Percentiles rank a stretch among this genome's conserved stretches.
These are phyloP conservation scores for Leptinotarsa haldemani DNA, from an alignment of 2,888 invertebrate species.

Conservation along the genomic window DNA sequence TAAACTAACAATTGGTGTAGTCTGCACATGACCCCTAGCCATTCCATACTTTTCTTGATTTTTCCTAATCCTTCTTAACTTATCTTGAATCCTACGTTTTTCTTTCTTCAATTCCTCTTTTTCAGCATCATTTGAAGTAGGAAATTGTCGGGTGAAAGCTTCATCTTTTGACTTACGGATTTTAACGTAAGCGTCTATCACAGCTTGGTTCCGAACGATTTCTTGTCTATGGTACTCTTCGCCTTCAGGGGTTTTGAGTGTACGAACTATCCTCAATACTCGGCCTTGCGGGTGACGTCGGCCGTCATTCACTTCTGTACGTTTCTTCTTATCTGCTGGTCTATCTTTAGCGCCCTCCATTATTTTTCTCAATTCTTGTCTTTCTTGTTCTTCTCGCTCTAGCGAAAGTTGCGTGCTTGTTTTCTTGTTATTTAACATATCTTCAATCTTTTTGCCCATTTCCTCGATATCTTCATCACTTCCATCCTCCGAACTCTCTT, in stretches of 20 bases:
- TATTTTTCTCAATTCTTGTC: constrained; percentile 92
- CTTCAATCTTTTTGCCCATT: constrained; percentile 97
- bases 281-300: constrained; percentile 68
- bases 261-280: constrained; percentile 91
- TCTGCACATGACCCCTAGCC: constrained; percentile 27
- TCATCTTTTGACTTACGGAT: constrained; percentile 97
- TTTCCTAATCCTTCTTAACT: constrained; percentile 91
- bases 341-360: constrained; percentile 80
- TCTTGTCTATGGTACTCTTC: constrained; percentile 93
- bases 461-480: constrained; percentile 97
- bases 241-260: constrained; percentile 88
- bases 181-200: constrained; percentile 96
- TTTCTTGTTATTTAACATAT: constrained; percentile 96
- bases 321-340: constrained; percentile 72
- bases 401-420: constrained; percentile 90
- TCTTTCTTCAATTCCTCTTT: constrained; percentile 99
- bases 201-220: constrained; percentile 90
- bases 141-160: constrained; percentile 91
- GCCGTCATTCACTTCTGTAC: constrained; percentile 70
- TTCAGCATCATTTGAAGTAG: constrained; percentile 94
- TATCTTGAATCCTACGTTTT: constrained; percentile 95
- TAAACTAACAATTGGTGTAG: constrained; percentile 25
- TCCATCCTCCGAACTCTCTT: constrained; percentile 91
- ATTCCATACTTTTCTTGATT: constrained; percentile 88
- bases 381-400: constrained; percentile 95